Evolutionary conservation across 2,797 vertebrate genomes (phyloP).

Genomic region (Neoniphon sammara): DNA sequence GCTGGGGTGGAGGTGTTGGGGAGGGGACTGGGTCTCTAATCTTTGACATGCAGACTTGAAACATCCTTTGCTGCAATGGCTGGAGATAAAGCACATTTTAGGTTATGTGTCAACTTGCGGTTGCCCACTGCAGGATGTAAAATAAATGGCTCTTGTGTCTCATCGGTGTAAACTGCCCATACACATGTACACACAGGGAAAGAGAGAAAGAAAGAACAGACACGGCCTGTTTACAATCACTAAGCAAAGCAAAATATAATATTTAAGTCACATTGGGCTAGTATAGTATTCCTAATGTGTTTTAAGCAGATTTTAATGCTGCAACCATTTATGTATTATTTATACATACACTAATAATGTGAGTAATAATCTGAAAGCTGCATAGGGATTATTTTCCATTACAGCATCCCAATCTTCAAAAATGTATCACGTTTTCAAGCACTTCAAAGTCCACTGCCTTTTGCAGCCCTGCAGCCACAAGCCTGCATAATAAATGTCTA

Average conservation of each 20-base stretch:
- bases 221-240: no score
- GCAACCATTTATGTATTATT: constrained; percentile 19
- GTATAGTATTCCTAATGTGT: not conserved
- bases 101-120: constrained; percentile 44
- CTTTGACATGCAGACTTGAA: constrained; percentile 70
- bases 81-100: constrained; percentile 71
- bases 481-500: constrained; percentile 6
- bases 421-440: constrained; percentile 38
- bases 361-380: constrained; percentile 43
- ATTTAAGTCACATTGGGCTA: not conserved
- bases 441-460: constrained; percentile 13
- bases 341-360: constrained; percentile 1
- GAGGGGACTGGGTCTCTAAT: constrained; percentile 70
- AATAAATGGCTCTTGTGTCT: constrained; percentile 13
- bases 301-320: constrained; percentile 7
- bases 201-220: not conserved
- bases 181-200: not conserved
- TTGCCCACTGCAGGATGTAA: constrained; percentile 51
- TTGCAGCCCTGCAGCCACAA: constrained; percentile 14
- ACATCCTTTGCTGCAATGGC: constrained; percentile 63
- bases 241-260: no score
- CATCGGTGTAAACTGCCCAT: not conserved
- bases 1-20: constrained; percentile 46
- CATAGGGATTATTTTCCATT: constrained; percentile 46
- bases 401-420: constrained; percentile 15